Evolutionary conservation across 2,888 invertebrate species (phyloP).

Genomic region (Anthoptus insignis): DNA sequence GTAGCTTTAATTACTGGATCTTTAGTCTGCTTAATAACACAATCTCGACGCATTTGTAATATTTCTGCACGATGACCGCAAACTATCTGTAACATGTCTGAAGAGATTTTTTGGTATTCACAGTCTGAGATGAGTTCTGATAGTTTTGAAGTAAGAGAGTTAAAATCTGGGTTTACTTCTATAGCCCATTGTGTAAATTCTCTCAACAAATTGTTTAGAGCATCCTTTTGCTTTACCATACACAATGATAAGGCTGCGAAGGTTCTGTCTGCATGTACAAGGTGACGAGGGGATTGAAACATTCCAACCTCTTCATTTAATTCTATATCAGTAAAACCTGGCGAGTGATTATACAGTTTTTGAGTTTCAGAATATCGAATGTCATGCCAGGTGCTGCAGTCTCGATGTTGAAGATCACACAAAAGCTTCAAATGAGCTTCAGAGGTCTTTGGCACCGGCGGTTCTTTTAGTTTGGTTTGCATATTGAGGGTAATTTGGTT

Average conservation of each 20-base stretch:
- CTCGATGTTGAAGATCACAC: too few species aligned
- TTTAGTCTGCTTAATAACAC: background rate
- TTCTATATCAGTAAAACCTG: conserved; percentile 9
- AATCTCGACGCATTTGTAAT: conserved; percentile 2
- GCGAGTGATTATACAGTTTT: background rate
- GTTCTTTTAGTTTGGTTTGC: conserved; percentile 2
- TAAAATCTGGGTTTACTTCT: background rate
- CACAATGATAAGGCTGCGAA: background rate
- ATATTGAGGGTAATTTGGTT: background rate
- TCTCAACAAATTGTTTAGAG: background rate
- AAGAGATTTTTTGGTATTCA: conserved; percentile 12
- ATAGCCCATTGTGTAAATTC: too few species aligned
- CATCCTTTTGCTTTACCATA: background rate
- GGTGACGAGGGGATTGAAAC: conserved; percentile 12
- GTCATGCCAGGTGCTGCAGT: conserved; percentile 1
- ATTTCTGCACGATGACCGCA: conserved; percentile 18
- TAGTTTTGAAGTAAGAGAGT: background rate
- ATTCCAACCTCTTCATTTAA: conserved; percentile 9
- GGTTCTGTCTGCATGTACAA: background rate
- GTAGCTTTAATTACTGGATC: background rate
- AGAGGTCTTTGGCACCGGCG: conserved; percentile 5
- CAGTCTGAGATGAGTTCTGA: conserved; percentile 3
- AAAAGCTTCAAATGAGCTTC: conserved; percentile 15
- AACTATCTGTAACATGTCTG: conserved; percentile 14
- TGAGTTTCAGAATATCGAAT: conserved; percentile 12